These are phyloP conservation scores for Dolichoris vasculosae DNA, from an alignment of 1,140 invertebrate species.

Conservation along the genomic window DNA sequence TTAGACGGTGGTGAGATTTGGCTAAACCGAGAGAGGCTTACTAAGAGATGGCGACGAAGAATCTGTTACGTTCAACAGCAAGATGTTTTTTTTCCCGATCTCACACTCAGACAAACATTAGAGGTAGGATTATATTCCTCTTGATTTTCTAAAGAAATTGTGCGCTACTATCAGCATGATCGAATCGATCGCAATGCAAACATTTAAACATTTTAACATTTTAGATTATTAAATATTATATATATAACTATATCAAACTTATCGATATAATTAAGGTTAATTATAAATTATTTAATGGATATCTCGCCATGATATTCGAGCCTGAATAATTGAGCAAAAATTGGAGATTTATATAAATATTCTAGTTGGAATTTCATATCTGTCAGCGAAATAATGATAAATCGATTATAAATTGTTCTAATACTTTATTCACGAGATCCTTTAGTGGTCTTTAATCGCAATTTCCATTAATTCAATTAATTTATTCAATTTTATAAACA, in stretches of 20 bases:
- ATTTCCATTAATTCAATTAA: no score
- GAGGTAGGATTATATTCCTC: constrained; percentile 74
- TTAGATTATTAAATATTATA: neutral
- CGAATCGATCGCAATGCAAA: neutral
- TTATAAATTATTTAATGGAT: no score
- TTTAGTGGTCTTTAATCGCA: neutral
- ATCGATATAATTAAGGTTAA: no score
- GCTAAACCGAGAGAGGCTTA: constrained; percentile 84
- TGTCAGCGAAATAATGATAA: neutral
- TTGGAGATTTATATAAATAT: neutral
- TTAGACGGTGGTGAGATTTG: constrained; percentile 82
- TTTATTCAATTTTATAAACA: no score
- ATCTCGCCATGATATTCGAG: neutral
- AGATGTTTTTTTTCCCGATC: constrained; percentile 88
- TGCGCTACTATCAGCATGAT: neutral
- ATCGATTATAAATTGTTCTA: neutral
- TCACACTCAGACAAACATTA: constrained; percentile 87
- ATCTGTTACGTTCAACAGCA: constrained; percentile 91
- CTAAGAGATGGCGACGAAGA: constrained; percentile 83
- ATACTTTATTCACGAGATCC: neutral
- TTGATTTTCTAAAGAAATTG: neutral
- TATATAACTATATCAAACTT: neutral
- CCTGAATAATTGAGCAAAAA: no score
- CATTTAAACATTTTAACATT: neutral
- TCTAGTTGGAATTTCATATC: neutral